Percentiles rank a stretch among this genome's conserved stretches.
Evolutionary conservation across 2,797 vertebrate genomes (phyloP).

Genomic region (Typhlichthys eigenmanni): DNA sequence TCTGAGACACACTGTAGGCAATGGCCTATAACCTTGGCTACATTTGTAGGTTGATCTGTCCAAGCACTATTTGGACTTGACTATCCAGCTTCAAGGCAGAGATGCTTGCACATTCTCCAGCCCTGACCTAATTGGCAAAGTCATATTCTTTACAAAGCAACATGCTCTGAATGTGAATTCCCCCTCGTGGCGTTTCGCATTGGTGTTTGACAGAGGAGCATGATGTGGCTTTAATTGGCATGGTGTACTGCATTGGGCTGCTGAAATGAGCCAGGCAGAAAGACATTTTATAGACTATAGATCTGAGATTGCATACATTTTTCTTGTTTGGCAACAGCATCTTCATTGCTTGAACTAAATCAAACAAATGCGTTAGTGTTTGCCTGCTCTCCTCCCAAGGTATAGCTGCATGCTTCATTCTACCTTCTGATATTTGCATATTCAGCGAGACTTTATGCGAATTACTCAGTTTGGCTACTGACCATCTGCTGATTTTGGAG

Average conservation of each 20-base stretch:
- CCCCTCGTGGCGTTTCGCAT: constrained; percentile 28
- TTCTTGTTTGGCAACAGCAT: background rate
- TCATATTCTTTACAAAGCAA: constrained; percentile 41
- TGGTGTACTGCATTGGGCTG: constrained; percentile 28
- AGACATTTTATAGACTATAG: constrained; percentile 19
- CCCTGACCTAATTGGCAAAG: constrained; percentile 45
- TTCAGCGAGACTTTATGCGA: too few species aligned
- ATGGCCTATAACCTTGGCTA: constrained; percentile 12
- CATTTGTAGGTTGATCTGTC: constrained; percentile 17
- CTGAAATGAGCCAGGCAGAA: constrained; percentile 16
- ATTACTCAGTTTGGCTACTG: too few species aligned
- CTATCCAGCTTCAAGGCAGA: constrained; percentile 31
- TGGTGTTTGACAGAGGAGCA: constrained; percentile 31
- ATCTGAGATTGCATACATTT: constrained; percentile 6
- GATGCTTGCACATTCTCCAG: constrained; percentile 26
- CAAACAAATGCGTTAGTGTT: background rate
- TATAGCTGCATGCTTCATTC: background rate
- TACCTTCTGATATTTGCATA: too few species aligned
- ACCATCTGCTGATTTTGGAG: too few species aligned
- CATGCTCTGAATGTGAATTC: constrained; percentile 27
- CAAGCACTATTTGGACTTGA: constrained; percentile 39
- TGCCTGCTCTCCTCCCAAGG: background rate
- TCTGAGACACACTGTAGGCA: constrained; percentile 13
- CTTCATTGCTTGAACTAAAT: constrained; percentile 15
- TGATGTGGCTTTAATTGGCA: constrained; percentile 43